Conservation (phyloP, 2,888 invertebrate species). For the Diloba caeruleocephala region DNA sequence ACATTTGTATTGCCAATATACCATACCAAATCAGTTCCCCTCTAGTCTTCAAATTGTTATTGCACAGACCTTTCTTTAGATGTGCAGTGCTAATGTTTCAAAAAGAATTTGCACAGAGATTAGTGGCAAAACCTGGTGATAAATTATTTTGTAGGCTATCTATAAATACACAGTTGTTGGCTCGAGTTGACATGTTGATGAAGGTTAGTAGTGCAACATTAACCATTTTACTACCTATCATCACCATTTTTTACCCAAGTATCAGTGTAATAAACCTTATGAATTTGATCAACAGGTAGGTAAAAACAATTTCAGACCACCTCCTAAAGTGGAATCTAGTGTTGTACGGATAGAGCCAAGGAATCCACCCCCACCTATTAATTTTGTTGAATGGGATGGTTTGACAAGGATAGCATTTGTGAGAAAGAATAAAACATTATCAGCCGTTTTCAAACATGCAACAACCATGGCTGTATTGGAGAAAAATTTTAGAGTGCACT, state of each 20-base stretch:
- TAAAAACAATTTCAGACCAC: slow-evolving; percentile 99
- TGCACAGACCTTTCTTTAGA: slow-evolving; percentile 95
- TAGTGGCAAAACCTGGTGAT: slow-evolving; percentile 99
- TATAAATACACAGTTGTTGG: slow-evolving; percentile 98
- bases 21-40: slow-evolving; percentile 99
- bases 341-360: slow-evolving; percentile 99
- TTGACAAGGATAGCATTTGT: slow-evolving; percentile 98
- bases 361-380: slow-evolving; percentile 98
- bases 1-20: slow-evolving; percentile 99
- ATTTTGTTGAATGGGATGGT: slow-evolving; percentile 99
- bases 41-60: slow-evolving; percentile 97
- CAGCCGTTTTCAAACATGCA: slow-evolving; percentile 96
- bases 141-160: slow-evolving; percentile 98
- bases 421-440: slow-evolving; percentile 98
- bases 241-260: too few relatives aligned
- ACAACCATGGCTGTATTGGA: slow-evolving; percentile 95
- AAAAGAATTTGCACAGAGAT: slow-evolving; percentile 98
- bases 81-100: slow-evolving; percentile 99
- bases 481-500: slow-evolving; percentile 96
- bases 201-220: slow-evolving; percentile 89
- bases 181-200: slow-evolving; percentile 98
- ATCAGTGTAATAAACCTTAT: background rate
- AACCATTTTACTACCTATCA: too few relatives aligned
- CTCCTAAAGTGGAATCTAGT: slow-evolving; percentile 99
- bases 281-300: slow-evolving; percentile 92